Evolutionary conservation across 2,797 vertebrate genomes (phyloP), one percentile per base, ranked within the genome.

Genomic region (Phrynocephalus vlangalii): DNA sequence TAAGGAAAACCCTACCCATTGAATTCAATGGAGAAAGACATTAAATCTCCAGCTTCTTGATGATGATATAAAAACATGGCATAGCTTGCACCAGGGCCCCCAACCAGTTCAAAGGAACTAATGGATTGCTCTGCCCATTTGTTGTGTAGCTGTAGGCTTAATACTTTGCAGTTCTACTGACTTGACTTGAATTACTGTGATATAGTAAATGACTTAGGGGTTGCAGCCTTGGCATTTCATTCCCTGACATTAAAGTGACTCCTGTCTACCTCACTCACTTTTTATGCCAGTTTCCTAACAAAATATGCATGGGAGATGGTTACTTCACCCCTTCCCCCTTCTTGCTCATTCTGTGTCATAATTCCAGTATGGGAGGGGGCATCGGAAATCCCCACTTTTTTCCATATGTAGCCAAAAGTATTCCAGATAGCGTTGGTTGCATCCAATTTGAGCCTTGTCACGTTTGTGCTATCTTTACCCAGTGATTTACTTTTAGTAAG

Each of bases 401-500:
- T 56, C 95, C 96, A 94, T 96, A 95, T 95, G 96, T 96, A 96
- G 96, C 96, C 95, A 96, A 91, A 96, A 94, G 96, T 95, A 94
- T 93, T 92, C 95, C 93, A 94, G 95, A 95, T 94, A 87, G 96
- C 92, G 92, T 94, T 94, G 95, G 96, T 96, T 95, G 97, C 96
- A 96, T 97, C 97, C 97, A 96, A 97, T 96, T 97, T 97, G 96
- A 96, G 96, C 97, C 98, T 98, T 97, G 98, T 98, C 98, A 98
- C 97, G 96, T 98, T 98, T 97, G 97, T 95, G 97, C 98, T 99
- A 99, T 99, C 98, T 99, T 99, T 99, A 99, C 96, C 97, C 98
- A 71, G 89, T 90, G 97, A 97, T 98, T 98, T 98, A 99, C 98
- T 99, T 99, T 99, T 99, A 98, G 98, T 98, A 98, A 97, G 97